Conservation (phyloP, 1,140 invertebrate genomes). For the Meloidogyne floridensis region DNA sequence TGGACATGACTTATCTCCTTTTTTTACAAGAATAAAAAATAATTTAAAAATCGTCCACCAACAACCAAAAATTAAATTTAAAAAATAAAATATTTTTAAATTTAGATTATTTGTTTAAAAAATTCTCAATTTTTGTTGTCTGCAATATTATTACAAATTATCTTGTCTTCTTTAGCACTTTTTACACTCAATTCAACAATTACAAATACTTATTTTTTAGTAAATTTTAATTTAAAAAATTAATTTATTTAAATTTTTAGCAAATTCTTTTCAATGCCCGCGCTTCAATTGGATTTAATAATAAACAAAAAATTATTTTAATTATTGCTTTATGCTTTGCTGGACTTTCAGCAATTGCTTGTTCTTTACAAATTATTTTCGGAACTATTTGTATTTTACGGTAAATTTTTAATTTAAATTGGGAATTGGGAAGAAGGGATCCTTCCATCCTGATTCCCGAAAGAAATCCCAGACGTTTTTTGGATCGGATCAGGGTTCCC, state of each 20-base stretch:
- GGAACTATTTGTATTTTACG: slow-evolving; percentile 50
- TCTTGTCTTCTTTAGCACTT: slow-evolving; percentile 57
- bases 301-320: slow-evolving; percentile 46
- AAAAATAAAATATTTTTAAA: neutral
- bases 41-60: neutral
- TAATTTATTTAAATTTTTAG: slow-evolving; percentile 33
- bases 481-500: too few relatives aligned
- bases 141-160: slow-evolving; percentile 56
- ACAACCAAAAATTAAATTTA: neutral
- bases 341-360: slow-evolving; percentile 53
- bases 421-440: too few relatives aligned
- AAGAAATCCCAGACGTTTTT: too few relatives aligned
- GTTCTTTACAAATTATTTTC: slow-evolving; percentile 53
- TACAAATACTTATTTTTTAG: slow-evolving; percentile 63
- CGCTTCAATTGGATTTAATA: slow-evolving; percentile 42
- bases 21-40: neutral
- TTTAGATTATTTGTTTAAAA: slow-evolving; percentile 20
- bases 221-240: slow-evolving; percentile 28
- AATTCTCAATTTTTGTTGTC: slow-evolving; percentile 50
- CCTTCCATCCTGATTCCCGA: too few relatives aligned
- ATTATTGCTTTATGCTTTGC: slow-evolving; percentile 55
- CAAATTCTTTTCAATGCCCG: slow-evolving; percentile 47
- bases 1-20: neutral
- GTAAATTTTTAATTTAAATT: neutral
- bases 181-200: slow-evolving; percentile 60